Base-by-base conservation (phyloP, 2,797 vertebrate species). In the Moxostoma hubbsi region DNA sequence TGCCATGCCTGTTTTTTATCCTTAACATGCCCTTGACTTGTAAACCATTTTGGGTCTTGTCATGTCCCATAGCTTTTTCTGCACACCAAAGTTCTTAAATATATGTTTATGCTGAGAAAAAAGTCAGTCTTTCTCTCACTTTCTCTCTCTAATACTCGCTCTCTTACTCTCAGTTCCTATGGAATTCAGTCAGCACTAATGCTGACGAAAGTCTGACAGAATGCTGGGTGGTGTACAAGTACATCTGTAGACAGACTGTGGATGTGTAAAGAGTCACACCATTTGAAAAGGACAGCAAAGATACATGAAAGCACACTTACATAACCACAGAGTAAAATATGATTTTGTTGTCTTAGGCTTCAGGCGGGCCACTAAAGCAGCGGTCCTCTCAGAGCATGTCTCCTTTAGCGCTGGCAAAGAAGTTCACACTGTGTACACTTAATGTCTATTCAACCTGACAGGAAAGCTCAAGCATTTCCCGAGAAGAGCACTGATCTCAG, bases 381-480 rank as follows among this genome's bases (percentile, higher is more conserved):
- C 45, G 49, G 50, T 58, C 73, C 36, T 51, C 53, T 49, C 57
- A 69, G 15, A 55, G 15, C 24, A 62, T 36, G 64, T 76, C 55
- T 78, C 10, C 62, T 75, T 77, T 67, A 66, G 74, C 53, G n/a
- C 72, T 78, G 49, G 70, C 70, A 69, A 7, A 64, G 36, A 74
- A 75, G 61, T 80, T 79, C 73, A 67, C 49, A 75, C 58, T 11
- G 59, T 54, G n/a, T 18, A 61, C 67, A 66, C 79, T 71, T 75
- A 12, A 78, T 43, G 12, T 67, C 81, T 71, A 47, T 83, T 75
- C 64, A 76, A 61, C 59, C 67, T 82, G 58, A 65, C 75, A 66
- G 51, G 16, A 71, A 24, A 62, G 55, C 53, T 13, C 58, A 2
- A 58, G 58, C 53, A 62, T 75, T 81, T 75, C 53, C 16, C 6